Evolutionary conservation across 35 echinoderm and acorn worm species (phyloP).

Genomic region (Diadema setosum): DNA sequence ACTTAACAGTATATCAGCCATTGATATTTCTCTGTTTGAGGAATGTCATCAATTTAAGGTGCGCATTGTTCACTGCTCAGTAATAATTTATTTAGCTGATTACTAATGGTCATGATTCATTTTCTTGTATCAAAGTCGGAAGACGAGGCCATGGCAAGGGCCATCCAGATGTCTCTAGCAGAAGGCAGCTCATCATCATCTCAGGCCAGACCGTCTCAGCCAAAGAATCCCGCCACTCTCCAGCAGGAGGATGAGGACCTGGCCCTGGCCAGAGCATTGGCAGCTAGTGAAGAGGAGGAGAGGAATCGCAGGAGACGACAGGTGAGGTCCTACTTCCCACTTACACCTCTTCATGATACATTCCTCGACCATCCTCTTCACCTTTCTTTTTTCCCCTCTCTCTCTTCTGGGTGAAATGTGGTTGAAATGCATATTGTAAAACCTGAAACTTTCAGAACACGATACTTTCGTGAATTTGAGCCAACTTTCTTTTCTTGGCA

Average conservation of each 20-base stretch:
- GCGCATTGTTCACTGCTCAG: too few relatives aligned
- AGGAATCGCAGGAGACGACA: neutral
- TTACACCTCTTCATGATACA: neutral
- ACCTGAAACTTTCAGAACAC: neutral
- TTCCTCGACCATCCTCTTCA: neutral
- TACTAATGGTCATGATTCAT: too few relatives aligned
- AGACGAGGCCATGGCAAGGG: constrained; percentile 96
- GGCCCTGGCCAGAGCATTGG: constrained; percentile 86
- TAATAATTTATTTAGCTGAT: too few relatives aligned
- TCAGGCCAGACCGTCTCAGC: neutral
- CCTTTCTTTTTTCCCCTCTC: neutral
- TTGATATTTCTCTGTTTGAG: too few relatives aligned
- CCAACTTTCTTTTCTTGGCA: too few relatives aligned
- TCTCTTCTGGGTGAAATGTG: too few relatives aligned
- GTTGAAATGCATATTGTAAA: neutral
- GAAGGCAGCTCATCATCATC: neutral
- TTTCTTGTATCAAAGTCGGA: too few relatives aligned
- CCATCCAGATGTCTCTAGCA: constrained; percentile 82
- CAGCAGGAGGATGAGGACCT: constrained; percentile 84
- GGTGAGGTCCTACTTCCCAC: neutral
- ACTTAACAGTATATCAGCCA: too few relatives aligned
- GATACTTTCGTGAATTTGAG: neutral
- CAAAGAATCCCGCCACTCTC: neutral
- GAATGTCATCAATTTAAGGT: too few relatives aligned
- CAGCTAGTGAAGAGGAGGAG: constrained; percentile 82